phyloP scores from a whole-genome alignment of 2,113 vertebrate species.

The Penelope pileata region DNA sequence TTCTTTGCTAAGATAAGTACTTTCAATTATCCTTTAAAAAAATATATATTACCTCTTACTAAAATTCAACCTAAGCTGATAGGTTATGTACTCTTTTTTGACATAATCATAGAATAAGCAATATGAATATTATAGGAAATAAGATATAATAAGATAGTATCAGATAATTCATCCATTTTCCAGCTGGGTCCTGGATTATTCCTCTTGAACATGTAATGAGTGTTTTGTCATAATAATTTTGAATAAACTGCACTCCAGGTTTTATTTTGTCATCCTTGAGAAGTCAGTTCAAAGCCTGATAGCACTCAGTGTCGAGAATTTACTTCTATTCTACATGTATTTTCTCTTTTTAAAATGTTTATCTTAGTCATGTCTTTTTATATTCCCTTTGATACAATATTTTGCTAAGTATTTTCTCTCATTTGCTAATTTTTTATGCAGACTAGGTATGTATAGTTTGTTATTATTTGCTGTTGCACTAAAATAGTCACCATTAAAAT shows the following conservation, averaged over 20 bases:
- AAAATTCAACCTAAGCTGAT: not conserved
- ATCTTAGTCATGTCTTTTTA: not conserved
- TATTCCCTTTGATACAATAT: not conserved
- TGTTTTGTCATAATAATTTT: not conserved
- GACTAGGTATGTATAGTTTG: not conserved
- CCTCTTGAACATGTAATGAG: not conserved
- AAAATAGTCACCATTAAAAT: not conserved
- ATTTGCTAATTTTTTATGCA: not conserved
- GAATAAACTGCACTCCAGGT: not conserved
- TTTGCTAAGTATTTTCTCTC: not conserved
- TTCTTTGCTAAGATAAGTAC: not conserved
- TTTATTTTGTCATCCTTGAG: not conserved
- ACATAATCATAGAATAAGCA: not conserved
- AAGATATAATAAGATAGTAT: not conserved
- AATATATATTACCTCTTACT: not conserved
- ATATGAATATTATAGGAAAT: not conserved
- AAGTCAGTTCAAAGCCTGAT: not conserved
- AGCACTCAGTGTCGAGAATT: not conserved
- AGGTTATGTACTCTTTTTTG: not conserved
- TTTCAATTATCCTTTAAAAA: not conserved
- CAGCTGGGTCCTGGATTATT: not conserved
- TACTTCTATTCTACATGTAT: not conserved
- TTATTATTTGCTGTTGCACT: not conserved
- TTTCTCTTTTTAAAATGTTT: not conserved
- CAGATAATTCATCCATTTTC: not conserved